A percentile compares a stretch with the other conserved stretches of the same genome.
phyloP scores from a whole-genome alignment of 2,888 invertebrate genomes.

The Chymomyza procnemis region DNA sequence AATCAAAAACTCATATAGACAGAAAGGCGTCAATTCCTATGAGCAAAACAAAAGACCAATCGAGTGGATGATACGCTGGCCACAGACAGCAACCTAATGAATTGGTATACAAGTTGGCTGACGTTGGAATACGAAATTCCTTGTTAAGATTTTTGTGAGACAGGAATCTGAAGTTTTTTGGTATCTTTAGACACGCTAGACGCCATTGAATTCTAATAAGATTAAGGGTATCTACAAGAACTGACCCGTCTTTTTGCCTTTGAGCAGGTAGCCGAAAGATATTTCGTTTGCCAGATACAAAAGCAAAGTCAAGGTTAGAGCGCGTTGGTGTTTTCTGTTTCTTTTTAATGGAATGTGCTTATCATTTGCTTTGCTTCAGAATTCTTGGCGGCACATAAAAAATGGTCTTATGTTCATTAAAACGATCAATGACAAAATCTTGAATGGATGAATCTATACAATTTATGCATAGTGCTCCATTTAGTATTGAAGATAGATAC shows the following conservation, averaged over 20 bases:
- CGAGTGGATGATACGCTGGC: neutral
- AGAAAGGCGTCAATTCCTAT: slow-evolving; percentile 51
- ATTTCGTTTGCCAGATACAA: slow-evolving; percentile 1
- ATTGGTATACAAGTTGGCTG: slow-evolving; percentile 25
- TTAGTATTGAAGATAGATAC: neutral
- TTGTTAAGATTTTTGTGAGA: slow-evolving; percentile 30
- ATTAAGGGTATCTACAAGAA: slow-evolving; percentile 19
- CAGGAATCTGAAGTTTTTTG: slow-evolving; percentile 14
- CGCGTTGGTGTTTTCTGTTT: too few relatives aligned
- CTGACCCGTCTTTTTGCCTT: slow-evolving; percentile 5
- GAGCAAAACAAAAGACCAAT: slow-evolving; percentile 29
- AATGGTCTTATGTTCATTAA: neutral
- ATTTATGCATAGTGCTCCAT: neutral
- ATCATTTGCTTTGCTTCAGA: neutral
- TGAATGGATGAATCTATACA: neutral
- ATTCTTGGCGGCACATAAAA: neutral
- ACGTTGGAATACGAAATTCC: slow-evolving; percentile 23
- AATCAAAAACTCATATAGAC: slow-evolving; percentile 42
- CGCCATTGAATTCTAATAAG: slow-evolving; percentile 54
- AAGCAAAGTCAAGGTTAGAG: slow-evolving; percentile 29
- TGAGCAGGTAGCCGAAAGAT: slow-evolving; percentile 44
- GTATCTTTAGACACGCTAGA: neutral
- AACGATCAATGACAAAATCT: neutral
- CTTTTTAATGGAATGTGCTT: slow-evolving; percentile 32
- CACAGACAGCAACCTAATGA: slow-evolving; percentile 37